A percentile compares a stretch with the other conserved stretches of the same genome.
These are phyloP conservation scores for Ranitomeya imitator DNA, from an alignment of 2,113 vertebrate genomes.

Conservation along the genomic window DNA sequence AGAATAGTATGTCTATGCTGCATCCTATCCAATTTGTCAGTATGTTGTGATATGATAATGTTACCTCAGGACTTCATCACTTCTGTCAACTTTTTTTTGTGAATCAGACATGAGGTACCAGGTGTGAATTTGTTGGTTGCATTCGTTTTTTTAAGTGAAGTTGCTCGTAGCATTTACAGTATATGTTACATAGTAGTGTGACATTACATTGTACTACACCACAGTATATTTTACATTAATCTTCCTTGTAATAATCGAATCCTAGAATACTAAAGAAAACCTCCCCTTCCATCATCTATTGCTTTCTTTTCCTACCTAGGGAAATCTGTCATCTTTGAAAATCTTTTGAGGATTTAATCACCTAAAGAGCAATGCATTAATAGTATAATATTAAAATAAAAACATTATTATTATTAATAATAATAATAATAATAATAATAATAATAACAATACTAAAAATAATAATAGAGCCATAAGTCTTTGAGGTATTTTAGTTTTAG, in stretches of 20 bases:
- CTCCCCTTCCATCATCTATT: background rate
- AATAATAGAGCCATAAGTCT: background rate
- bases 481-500: background rate
- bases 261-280: background rate
- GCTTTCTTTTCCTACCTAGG: background rate
- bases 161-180: background rate
- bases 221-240: background rate
- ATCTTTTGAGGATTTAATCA: background rate
- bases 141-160: background rate
- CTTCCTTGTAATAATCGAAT: background rate
- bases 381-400: no score
- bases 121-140: background rate
- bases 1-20: conserved; percentile 19
- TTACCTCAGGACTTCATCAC: background rate
- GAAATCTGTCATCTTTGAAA: background rate
- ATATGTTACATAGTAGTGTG: background rate
- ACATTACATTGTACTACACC: background rate
- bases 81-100: background rate
- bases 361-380: background rate
- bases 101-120: background rate
- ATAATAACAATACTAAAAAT: no score
- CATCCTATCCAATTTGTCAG: background rate
- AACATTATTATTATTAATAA: background rate
- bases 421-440: background rate
- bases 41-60: background rate